These are phyloP conservation scores for Scylla paramamosain DNA, from an alignment of 1,140 invertebrate genomes.

Conservation along the genomic window DNA sequence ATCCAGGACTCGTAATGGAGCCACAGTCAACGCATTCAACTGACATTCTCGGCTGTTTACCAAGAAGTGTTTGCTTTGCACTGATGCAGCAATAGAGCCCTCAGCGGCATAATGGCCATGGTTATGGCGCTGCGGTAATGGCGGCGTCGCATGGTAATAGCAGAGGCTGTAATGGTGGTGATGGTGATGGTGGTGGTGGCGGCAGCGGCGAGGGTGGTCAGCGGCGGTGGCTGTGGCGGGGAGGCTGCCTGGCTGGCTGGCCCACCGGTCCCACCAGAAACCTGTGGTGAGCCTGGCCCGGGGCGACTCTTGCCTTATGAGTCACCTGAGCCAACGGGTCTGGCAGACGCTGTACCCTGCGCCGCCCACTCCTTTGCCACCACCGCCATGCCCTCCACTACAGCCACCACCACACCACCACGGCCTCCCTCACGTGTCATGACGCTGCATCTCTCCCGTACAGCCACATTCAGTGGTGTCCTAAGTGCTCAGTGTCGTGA, in stretches of 20 bases:
- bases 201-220: neutral
- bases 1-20: too few relatives aligned
- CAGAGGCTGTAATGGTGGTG: neutral
- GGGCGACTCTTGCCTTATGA: conserved; percentile 48
- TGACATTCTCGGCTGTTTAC: too few relatives aligned
- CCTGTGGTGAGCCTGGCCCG: neutral
- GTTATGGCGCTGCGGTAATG: too few relatives aligned
- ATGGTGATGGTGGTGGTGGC: neutral
- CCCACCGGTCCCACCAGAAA: neutral
- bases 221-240: neutral
- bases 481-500: neutral
- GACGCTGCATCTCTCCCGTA: neutral
- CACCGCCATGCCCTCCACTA: neutral
- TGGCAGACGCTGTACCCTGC: neutral
- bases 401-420: neutral
- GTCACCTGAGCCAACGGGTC: conserved; percentile 52
- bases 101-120: too few relatives aligned
- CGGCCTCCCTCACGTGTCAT: neutral
- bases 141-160: too few relatives aligned
- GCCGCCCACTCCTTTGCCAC: neutral
- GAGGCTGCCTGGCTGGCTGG: neutral
- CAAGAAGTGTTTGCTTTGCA: too few relatives aligned
- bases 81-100: too few relatives aligned
- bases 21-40: too few relatives aligned
- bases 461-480: neutral